Conservation (phyloP, 2,797 vertebrate genomes). For the Bovichtus variegatus region DNA sequence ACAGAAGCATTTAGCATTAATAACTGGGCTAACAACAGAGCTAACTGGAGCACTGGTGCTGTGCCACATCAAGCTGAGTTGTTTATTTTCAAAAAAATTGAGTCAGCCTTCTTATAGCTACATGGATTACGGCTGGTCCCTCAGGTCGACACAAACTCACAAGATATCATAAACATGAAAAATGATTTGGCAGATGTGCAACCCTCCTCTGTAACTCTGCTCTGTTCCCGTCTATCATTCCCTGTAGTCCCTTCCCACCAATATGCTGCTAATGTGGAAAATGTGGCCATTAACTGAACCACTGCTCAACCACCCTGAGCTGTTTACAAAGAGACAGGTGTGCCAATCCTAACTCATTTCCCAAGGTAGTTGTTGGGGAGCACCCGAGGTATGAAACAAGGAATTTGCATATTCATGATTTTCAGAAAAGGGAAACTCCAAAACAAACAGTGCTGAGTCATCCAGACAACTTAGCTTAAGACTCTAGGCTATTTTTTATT, state of each 20-base stretch:
- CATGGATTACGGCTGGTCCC: not conserved
- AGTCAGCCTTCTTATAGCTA: constrained; percentile 20
- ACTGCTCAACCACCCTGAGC: constrained; percentile 38
- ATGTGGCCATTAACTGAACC: constrained; percentile 41
- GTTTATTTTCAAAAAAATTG: constrained; percentile 17
- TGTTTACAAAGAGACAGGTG: constrained; percentile 70
- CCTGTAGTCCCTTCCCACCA: constrained; percentile 6
- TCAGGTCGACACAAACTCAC: constrained; percentile 14
- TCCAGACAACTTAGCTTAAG: not conserved
- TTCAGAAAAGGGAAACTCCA: constrained; percentile 35
- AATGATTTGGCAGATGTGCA: constrained; percentile 19
- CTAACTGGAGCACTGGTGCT: not conserved
- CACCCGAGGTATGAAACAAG: constrained; percentile 14
- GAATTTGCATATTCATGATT: constrained; percentile 67
- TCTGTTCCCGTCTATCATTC: constrained; percentile 2
- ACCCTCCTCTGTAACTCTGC: not conserved
- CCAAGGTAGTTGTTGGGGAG: constrained; percentile 44
- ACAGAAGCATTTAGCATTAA: not conserved
- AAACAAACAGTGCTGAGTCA: constrained; percentile 40
- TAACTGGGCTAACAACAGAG: not conserved
- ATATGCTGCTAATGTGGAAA: constrained; percentile 53
- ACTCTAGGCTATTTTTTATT: not conserved
- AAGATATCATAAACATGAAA: constrained; percentile 36
- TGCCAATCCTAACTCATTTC: constrained; percentile 62
- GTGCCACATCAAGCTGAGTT: constrained; percentile 8